These are phyloP conservation scores for Phoronis australis DNA, from an alignment of 2,888 invertebrate genomes.

Conservation along the genomic window DNA sequence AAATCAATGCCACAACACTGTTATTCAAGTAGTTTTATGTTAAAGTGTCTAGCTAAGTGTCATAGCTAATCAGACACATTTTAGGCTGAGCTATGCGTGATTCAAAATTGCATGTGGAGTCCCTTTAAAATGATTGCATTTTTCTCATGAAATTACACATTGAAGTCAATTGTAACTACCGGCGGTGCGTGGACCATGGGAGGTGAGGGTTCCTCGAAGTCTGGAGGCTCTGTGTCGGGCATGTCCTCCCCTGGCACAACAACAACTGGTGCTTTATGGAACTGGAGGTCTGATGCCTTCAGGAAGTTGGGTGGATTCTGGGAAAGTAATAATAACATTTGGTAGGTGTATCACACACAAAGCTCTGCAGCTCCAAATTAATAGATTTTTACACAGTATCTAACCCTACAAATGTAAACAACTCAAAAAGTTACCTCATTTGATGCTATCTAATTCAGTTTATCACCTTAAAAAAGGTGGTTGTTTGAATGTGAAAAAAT, in stretches of 20 bases:
- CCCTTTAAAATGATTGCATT: conserved; percentile 45
- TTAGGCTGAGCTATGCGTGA: too few relatives aligned
- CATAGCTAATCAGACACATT: too few relatives aligned
- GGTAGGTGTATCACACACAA: neutral
- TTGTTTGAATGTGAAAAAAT: too few relatives aligned
- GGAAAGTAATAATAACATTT: neutral
- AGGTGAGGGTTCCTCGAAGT: conserved; percentile 2
- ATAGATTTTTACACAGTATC: too few relatives aligned
- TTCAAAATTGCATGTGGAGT: conserved; percentile 38
- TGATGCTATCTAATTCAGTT: too few relatives aligned
- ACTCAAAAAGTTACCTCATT: too few relatives aligned
- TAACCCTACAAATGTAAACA: too few relatives aligned
- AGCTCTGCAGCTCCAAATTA: neutral
- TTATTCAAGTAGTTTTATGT: too few relatives aligned
- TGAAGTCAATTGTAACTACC: neutral
- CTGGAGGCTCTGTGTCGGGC: conserved; percentile 30
- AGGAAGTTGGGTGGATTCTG: conserved; percentile 84
- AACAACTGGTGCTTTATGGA: conserved; percentile 91
- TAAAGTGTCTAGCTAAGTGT: too few relatives aligned
- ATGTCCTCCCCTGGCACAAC: conserved; percentile 59
- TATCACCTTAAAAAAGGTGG: too few relatives aligned
- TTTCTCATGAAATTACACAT: neutral
- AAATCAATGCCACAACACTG: too few relatives aligned
- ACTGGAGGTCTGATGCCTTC: conserved; percentile 82
- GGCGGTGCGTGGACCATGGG: neutral